phyloP scores from a whole-genome alignment of 2,113 vertebrate genomes.

The Calyptomena viridis region DNA sequence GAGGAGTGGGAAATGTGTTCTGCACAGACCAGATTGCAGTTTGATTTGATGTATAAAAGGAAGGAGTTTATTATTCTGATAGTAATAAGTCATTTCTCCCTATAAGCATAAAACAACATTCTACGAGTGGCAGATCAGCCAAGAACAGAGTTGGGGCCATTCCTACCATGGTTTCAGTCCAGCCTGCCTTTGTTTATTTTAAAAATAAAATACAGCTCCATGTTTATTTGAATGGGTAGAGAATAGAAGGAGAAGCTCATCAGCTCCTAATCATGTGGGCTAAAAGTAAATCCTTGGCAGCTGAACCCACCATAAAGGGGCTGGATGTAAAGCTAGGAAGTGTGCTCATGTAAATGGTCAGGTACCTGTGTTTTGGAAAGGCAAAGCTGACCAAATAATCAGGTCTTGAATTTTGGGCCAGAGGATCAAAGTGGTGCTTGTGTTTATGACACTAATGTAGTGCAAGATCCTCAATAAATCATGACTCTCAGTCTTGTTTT shows the following conservation, averaged over 20 bases:
- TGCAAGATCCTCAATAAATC: neutral
- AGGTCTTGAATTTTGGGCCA: neutral
- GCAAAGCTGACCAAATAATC: neutral
- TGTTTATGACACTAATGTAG: neutral
- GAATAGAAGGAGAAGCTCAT: conserved; percentile 28
- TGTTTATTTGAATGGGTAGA: conserved; percentile 42
- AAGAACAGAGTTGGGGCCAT: conserved; percentile 43
- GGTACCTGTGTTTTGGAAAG: neutral
- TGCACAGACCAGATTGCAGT: conserved; percentile 46
- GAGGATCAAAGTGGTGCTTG: neutral
- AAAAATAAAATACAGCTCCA: conserved; percentile 16
- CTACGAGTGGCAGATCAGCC: conserved; percentile 11
- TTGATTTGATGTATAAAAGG: conserved; percentile 57
- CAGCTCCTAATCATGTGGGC: neutral
- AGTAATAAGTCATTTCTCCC: conserved; percentile 57
- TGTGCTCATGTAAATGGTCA: neutral
- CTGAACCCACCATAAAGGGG: neutral
- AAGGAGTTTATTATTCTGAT: conserved; percentile 63
- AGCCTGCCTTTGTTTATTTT: conserved; percentile 43
- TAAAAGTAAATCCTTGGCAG: neutral
- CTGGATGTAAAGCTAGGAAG: neutral
- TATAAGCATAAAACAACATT: conserved; percentile 34
- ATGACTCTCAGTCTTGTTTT: neutral
- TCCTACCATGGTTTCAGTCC: conserved; percentile 7
- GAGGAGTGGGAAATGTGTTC: conserved; percentile 48